Base-by-base conservation (phyloP, 2,888 invertebrate genomes). In the Drosophila kuntzei region DNA sequence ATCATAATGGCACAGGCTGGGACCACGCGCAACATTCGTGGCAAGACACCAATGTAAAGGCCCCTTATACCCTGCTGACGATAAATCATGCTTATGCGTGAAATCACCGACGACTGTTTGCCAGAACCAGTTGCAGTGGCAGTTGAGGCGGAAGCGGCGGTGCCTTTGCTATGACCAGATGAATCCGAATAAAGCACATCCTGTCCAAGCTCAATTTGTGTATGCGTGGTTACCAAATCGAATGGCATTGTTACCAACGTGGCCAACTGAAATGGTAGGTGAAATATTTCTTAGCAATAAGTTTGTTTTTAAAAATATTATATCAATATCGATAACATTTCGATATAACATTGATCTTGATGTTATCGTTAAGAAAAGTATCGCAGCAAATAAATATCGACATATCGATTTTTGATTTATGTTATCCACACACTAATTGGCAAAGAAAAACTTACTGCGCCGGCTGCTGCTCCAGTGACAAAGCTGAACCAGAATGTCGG, bases 1-100 rank as follows among this genome's bases (percentile, higher is more conserved):
- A 85, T 88, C 85, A 85, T 85, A 20, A 85, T 85, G 18, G 85
- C 87, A 49, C 89, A 85, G 25, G 89, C 87, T 3, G 85, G 85
- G 8, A 88, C 79, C 6, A 85, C 87, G 3, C 85, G 87, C 14
- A 85, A 37, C 87, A 85, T 71, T 8, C 85, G 76, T 1, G 85
- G 85, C 14, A 79, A 9, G 8, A 81, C 55, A 2, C 85, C 85
- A 0, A 80, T 47, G 36, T 87, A 85, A 0, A 85, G 79, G 0
- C 76, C 89, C 1, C 70, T 54, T 0, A 73, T 1, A 1, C 89
- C 85, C 18, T 88, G 74, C 29, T 73, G 64, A 1, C 66, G 61
- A 62, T 87, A 83, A 20, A 85, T 83, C 0, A 12, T 0, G 0
- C 29, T 36, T 1, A 84, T 41, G 0, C 84, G 88, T 11, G 67